Base-by-base conservation (phyloP, 2,888 invertebrate species). In the Synanthedon myopaeformis region DNA sequence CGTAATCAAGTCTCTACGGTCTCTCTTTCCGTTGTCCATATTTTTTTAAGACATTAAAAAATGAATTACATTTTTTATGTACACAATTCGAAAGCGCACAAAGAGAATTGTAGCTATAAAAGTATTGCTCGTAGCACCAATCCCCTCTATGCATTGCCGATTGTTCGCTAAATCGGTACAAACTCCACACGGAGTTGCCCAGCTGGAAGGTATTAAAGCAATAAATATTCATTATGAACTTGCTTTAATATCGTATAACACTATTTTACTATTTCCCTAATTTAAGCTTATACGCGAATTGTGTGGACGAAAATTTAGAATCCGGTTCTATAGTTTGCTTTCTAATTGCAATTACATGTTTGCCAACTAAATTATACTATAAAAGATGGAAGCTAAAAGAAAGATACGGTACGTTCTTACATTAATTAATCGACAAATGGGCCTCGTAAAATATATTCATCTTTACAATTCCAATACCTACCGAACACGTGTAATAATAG, bases 211-310 rank as follows among this genome's bases (percentile, higher is more conserved):
- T 84, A 86, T 86, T 86, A 85, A 85, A 79, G 69, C 82, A 63
- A 82, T 86, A 86, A 86, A 86, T 85, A 85, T 83, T 82, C 79
- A 84, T 86, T 86, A 85, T 79, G 77, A 82, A 82, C 75, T 85
- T 77, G 79, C 80, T 63, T 84, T 82, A 84, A 85, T 85, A 82
- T 79, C 72, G 70, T 71, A 77, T 71, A 72, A 69, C 75, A 75
- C 77, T 83, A 79, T 78, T 79, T 81, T 80, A 82, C 76, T 79
- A 79, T 80, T 79, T 73, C 74, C 70, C 75, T 82, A 81, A 82
- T 82, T 82, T 76, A 70, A 76, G 73, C 76, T 75, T 76, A 76
- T 17, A 74, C 72, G 65, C 63, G 66, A 63, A 70, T 62, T 65
- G 66, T 57, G 55, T 62, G 70, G 67, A 56, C 55, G 56, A 63